A percentile compares a stretch with the other conserved stretches of the same genome.
Evolutionary conservation across 2,113 vertebrate genomes (phyloP).

Genomic region (Dissostichus mawsoni): DNA sequence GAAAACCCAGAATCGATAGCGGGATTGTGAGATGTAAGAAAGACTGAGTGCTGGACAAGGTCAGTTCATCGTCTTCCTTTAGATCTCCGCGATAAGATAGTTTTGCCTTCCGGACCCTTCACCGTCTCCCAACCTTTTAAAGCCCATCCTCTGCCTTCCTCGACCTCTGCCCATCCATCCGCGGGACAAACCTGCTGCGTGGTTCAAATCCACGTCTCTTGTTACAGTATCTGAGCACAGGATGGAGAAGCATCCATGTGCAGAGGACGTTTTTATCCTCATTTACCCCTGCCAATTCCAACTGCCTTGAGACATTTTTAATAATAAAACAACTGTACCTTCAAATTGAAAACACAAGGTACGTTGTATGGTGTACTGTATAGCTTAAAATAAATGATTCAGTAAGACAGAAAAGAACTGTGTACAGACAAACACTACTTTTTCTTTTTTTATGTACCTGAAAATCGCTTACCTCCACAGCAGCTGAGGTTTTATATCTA

Average conservation of each 20-base stretch:
- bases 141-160: slow-evolving; percentile 23
- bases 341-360: slow-evolving; percentile 34
- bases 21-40: slow-evolving; percentile 58
- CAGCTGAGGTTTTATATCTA: slow-evolving; percentile 26
- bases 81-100: slow-evolving; percentile 58
- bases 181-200: slow-evolving; percentile 48
- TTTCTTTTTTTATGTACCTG: background rate
- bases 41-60: slow-evolving; percentile 46
- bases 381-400: slow-evolving; percentile 41
- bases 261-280: slow-evolving; percentile 60
- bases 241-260: slow-evolving; percentile 59
- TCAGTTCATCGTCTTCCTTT: slow-evolving; percentile 49
- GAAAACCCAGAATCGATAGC: slow-evolving; percentile 67
- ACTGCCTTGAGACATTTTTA: slow-evolving; percentile 43
- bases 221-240: slow-evolving; percentile 61
- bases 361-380: slow-evolving; percentile 26
- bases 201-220: slow-evolving; percentile 44
- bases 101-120: slow-evolving; percentile 68
- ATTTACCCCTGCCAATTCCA: slow-evolving; percentile 43
- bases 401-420: slow-evolving; percentile 16
- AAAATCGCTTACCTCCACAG: slow-evolving; percentile 14
- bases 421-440: background rate
- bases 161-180: slow-evolving; percentile 44
- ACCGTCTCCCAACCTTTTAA: slow-evolving; percentile 39
- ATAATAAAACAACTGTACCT: slow-evolving; percentile 27